Base-by-base conservation (phyloP, 1,140 invertebrate species). In the Portunus trituberculatus region DNA sequence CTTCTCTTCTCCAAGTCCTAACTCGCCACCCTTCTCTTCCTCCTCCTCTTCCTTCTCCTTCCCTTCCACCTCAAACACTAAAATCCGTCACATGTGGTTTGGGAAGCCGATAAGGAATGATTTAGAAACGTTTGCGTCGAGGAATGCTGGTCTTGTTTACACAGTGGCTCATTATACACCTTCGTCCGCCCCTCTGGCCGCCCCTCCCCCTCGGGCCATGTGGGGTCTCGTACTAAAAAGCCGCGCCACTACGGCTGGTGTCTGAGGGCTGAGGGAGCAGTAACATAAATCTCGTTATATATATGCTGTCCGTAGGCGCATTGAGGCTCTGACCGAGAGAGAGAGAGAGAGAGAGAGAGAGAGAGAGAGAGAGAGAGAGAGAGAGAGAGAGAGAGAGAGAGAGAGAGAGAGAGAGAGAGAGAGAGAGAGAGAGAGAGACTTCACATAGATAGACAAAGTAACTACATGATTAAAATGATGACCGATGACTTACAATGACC, bases 261-360 rank as follows among this genome's bases (percentile, higher is more conserved):
- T 59, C 8, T 0, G 52, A 59, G 52, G 52, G 67, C 6, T 25
- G 67, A n/a, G 67, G 67, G 67, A 4, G n/a, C 20, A 76, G 20
- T 76, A 91, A 76, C 90, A 91, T 91, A 91, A 91, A 91, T 91
- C 90, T 91, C 67, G 90, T 91, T 91, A 91, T 76, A 91, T 91
- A 76, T 76, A 91, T 46, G 48, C 90, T 76, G 29, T 32, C 31
- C 20, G 29, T 10, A 82, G 59, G 59, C 67, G 90, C 67, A 91
- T 91, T 91, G 52, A 91, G 39, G 32, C 67, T 91, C 39, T 91
- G 90, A 91, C 90, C 90, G 52, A 52, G 67, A 20, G 59, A 52
- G 25, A 12, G 32, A 28, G 20, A 46, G 48, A 32, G 59, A 3
- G 20, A 59, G 52, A 59, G 52, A 59, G 52, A 59, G 52, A 59